Percentiles rank a stretch among this genome's conserved stretches.
phyloP scores from a whole-genome alignment of 1,140 invertebrate genomes.

The Macrosteles quadrilineatus region DNA sequence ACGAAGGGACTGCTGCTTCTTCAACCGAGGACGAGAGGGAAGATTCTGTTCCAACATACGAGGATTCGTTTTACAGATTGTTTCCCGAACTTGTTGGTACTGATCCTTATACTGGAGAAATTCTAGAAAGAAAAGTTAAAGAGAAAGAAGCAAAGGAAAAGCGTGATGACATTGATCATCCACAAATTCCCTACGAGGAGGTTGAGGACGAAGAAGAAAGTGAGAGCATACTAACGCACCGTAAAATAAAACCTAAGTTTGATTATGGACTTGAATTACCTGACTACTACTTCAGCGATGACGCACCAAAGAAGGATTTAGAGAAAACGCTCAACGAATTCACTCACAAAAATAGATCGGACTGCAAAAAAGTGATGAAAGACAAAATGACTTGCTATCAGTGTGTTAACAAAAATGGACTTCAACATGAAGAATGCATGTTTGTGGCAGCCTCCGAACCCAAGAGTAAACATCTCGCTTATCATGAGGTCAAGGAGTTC shows the following conservation, averaged over 20 bases:
- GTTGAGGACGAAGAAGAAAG: slow-evolving; percentile 51
- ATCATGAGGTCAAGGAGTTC: slow-evolving; percentile 40
- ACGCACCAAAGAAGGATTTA: slow-evolving; percentile 53
- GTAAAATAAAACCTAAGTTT: slow-evolving; percentile 20
- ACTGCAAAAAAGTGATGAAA: slow-evolving; percentile 67
- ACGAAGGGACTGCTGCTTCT: slow-evolving; percentile 4
- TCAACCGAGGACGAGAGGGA: slow-evolving; percentile 36
- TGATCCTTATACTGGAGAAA: slow-evolving; percentile 44
- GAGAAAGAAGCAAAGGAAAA: slow-evolving; percentile 14
- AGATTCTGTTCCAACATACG: slow-evolving; percentile 42
- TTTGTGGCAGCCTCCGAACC: slow-evolving; percentile 59
- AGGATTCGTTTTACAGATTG: slow-evolving; percentile 50
- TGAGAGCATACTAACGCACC: slow-evolving; percentile 22
- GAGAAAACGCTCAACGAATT: slow-evolving; percentile 69
- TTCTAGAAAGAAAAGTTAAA: neutral
- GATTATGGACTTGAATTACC: slow-evolving; percentile 10
- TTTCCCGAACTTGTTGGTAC: slow-evolving; percentile 49
- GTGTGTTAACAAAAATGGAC: slow-evolving; percentile 64
- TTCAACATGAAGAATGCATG: slow-evolving; percentile 74
- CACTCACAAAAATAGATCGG: slow-evolving; percentile 65
- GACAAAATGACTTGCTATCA: slow-evolving; percentile 74
- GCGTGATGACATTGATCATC: slow-evolving; percentile 44
- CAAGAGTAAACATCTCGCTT: slow-evolving; percentile 39
- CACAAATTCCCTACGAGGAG: slow-evolving; percentile 29
- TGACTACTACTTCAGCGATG: slow-evolving; percentile 12